These are phyloP conservation scores for Heliopora coerulea DNA, from an alignment of 92 coral and sea anemone species.

Conservation along the genomic window DNA sequence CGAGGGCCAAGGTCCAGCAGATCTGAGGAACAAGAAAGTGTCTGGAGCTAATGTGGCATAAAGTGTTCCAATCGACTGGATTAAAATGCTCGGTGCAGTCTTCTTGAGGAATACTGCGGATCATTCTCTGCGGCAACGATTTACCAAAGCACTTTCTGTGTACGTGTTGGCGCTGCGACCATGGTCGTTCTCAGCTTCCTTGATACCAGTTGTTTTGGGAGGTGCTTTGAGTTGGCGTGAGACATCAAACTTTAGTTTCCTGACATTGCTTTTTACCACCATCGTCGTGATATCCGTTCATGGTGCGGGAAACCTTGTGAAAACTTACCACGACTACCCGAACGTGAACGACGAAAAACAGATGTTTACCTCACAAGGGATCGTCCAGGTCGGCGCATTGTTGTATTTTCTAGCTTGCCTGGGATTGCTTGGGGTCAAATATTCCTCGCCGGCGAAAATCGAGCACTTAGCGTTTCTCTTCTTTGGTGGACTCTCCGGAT, in stretches of 20 bases:
- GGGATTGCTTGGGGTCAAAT: conserved; percentile 60
- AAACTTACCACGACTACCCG: conserved; percentile 66
- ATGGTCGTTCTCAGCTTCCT: conserved; percentile 86
- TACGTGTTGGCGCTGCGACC: conserved; percentile 64
- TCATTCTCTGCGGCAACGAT: not conserved
- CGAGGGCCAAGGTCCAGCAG: no score
- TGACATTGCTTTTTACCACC: conserved; percentile 52
- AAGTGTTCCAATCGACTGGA: no score
- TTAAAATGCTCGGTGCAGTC: not conserved
- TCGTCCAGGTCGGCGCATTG: conserved; percentile 66
- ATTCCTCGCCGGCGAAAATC: conserved; percentile 58
- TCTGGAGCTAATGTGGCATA: no score
- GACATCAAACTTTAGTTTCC: conserved; percentile 53
- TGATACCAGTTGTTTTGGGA: conserved; percentile 76
- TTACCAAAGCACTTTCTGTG: not conserved
- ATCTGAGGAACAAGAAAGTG: no score
- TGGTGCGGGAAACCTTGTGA: conserved; percentile 87
- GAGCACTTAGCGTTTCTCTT: conserved; percentile 70
- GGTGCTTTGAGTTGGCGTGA: conserved; percentile 76
- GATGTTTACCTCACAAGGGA: conserved; percentile 47
- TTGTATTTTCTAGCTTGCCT: conserved; percentile 63
- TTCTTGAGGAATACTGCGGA: not conserved
- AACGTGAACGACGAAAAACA: conserved; percentile 41
- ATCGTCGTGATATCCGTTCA: conserved; percentile 74
- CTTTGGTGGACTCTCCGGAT: conserved; percentile 64